Percentiles rank a stretch among this genome's conserved stretches.
Evolutionary conservation across 2,113 vertebrate species (phyloP).

Genomic region (Cephalopterus ornatus): DNA sequence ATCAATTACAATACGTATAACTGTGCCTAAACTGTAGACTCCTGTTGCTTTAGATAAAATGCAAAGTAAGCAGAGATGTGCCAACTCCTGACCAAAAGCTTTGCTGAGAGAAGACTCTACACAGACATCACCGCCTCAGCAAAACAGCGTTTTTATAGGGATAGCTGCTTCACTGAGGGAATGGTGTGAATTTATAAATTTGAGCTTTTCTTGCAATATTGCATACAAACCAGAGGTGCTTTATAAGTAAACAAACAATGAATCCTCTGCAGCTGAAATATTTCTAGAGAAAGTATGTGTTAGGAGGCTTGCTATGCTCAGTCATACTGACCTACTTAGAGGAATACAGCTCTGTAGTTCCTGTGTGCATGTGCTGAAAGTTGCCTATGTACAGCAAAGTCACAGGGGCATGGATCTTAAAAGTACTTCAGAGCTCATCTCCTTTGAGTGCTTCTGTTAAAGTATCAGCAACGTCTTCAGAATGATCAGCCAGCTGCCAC

Average conservation of each 20-base stretch:
- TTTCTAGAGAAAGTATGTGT: neutral
- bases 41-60: neutral
- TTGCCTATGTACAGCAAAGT: neutral
- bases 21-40: neutral
- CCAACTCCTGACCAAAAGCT: neutral
- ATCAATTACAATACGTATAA: neutral
- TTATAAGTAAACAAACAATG: neutral
- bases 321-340: neutral
- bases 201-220: fast-evolving
- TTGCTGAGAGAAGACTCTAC: neutral
- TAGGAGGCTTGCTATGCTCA: neutral
- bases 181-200: neutral
- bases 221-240: neutral
- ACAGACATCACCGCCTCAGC: neutral
- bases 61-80: neutral
- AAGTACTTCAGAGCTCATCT: neutral
- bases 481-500: neutral
- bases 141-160: neutral
- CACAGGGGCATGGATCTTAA: fast-evolving
- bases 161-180: neutral
- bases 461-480: neutral
- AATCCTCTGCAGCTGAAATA: neutral
- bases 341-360: neutral
- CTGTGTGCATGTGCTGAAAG: neutral
- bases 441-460: neutral